Evolutionary conservation across 2,113 vertebrate genomes (phyloP).

Genomic region (Indicator indicator): DNA sequence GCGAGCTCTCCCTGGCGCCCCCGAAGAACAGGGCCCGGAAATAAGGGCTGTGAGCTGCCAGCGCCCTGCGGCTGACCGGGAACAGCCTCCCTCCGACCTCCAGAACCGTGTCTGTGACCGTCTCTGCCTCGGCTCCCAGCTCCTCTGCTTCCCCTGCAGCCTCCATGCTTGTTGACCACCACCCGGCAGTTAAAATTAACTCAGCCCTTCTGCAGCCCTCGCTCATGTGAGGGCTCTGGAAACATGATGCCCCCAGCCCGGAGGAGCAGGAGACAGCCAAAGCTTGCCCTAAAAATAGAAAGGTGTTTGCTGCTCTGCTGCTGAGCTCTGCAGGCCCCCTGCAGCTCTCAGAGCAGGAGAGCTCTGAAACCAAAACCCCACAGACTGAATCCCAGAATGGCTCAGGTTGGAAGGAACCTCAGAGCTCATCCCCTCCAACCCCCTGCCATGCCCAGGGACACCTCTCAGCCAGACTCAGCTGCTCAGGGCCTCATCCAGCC

Average conservation of each 20-base stretch:
- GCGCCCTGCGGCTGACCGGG: constrained; percentile 77
- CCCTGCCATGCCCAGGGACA: background rate
- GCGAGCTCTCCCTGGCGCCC: constrained; percentile 77
- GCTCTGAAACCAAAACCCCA: fast-evolving
- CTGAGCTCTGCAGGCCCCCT: background rate
- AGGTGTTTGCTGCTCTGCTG: background rate
- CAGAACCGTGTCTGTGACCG: constrained; percentile 65
- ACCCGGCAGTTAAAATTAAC: constrained; percentile 25
- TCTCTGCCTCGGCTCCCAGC: background rate
- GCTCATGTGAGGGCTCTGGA: background rate
- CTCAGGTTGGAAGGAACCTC: background rate
- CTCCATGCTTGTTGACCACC: constrained; percentile 13
- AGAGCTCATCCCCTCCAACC: background rate
- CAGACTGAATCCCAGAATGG: background rate
- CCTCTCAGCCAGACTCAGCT: background rate
- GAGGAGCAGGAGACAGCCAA: constrained; percentile 2
- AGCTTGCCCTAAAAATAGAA: constrained; percentile 58
- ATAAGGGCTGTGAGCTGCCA: constrained; percentile 83
- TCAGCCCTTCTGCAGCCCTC: background rate
- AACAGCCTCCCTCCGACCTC: constrained; percentile 80
- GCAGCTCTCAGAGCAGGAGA: background rate
- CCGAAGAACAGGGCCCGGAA: constrained; percentile 89
- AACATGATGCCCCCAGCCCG: background rate
- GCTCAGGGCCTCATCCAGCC: background rate
- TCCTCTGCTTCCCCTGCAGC: background rate